Evolutionary conservation across 2,113 vertebrate genomes (phyloP).

Genomic region (Oreochromis tanganicae): DNA sequence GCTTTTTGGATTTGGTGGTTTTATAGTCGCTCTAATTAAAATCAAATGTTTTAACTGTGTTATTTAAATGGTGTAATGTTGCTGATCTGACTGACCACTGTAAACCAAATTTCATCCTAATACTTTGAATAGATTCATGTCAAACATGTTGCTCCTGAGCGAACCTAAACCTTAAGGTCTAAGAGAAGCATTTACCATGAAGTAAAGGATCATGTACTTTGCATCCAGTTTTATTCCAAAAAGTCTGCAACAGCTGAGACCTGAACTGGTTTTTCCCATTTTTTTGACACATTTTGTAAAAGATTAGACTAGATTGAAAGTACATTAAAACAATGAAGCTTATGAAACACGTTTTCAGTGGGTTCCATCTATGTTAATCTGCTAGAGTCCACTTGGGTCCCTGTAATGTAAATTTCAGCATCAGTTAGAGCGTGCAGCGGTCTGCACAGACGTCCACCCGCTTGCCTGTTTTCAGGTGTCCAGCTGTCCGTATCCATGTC

Average conservation of each 20-base stretch:
- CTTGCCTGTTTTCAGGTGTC: not conserved
- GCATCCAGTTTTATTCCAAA: not conserved
- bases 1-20: not conserved
- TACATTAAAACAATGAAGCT: not conserved
- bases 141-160: fast-evolving
- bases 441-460: not conserved
- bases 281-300: not conserved
- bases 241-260: fast-evolving
- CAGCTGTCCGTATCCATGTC: fast-evolving
- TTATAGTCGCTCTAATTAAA: not conserved
- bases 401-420: not conserved
- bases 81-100: not conserved
- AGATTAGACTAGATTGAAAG: not conserved
- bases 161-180: fast-evolving
- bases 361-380: not conserved
- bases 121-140: not conserved
- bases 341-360: fast-evolving
- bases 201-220: not conserved
- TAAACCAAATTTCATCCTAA: fast-evolving
- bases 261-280: not conserved
- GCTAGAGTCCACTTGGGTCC: not conserved
- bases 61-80: not conserved
- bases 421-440: not conserved
- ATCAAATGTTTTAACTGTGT: not conserved
- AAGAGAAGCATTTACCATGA: not conserved